Evolutionary conservation across 2,797 vertebrate genomes (phyloP).

Genomic region (Enteromius trimaculatus): DNA sequence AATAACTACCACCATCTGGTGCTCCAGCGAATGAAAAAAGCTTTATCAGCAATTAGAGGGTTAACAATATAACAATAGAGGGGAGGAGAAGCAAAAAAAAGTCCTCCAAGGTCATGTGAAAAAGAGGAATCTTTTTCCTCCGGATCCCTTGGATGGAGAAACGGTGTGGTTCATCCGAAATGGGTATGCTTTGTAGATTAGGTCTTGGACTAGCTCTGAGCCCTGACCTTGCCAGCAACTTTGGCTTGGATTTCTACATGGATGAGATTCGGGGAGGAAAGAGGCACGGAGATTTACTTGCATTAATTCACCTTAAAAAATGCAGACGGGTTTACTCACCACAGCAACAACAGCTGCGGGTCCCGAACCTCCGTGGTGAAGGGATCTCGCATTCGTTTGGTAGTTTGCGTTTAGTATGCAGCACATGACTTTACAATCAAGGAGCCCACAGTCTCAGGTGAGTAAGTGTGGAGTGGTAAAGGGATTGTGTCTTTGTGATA

Average conservation of each 20-base stretch:
- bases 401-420: slow-evolving; percentile 53
- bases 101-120: slow-evolving; percentile 48
- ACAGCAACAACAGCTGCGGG: slow-evolving; percentile 21
- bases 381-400: slow-evolving; percentile 37
- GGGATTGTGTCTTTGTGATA: slow-evolving; percentile 58
- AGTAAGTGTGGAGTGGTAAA: slow-evolving; percentile 51
- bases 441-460: slow-evolving; percentile 53
- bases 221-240: slow-evolving; percentile 55
- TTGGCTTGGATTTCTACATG: slow-evolving; percentile 34
- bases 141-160: slow-evolving; percentile 19
- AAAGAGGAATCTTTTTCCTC: background rate
- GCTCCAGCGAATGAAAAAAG: background rate
- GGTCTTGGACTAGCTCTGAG: slow-evolving; percentile 36
- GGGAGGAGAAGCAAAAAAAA: background rate
- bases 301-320: slow-evolving; percentile 52
- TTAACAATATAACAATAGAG: slow-evolving; percentile 27
- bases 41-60: slow-evolving; percentile 19
- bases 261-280: slow-evolving; percentile 20
- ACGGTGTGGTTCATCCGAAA: slow-evolving; percentile 32
- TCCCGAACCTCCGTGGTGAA: slow-evolving; percentile 40
- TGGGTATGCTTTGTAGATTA: slow-evolving; percentile 55
- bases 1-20: slow-evolving; percentile 19
- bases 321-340: slow-evolving; percentile 41
- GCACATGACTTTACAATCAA: slow-evolving; percentile 53
- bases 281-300: slow-evolving; percentile 36